Evolutionary conservation across 2,113 vertebrate species (phyloP), one percentile per base, ranked within the genome.

Genomic region (Sakesphorus luctuosus): DNA sequence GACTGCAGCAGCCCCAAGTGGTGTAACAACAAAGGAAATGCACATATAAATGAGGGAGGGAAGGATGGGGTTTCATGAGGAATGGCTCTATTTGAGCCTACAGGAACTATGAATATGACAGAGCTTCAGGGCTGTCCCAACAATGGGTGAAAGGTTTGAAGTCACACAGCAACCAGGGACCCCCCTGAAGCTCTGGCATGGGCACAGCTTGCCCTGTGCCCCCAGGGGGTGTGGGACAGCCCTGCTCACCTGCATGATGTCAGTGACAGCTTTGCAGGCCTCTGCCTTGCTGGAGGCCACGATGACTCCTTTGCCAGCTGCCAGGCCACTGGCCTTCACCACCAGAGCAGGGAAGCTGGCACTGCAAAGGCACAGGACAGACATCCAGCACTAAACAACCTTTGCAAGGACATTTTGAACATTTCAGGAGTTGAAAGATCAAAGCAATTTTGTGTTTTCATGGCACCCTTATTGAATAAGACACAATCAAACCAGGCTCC

Each of bases 241-340:
- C 19, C 55, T 53, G 38, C 97, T 91, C 83, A 99, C 99, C 98
- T 99, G 99, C 99, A 99, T 99, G 74, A 99, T 99, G 85, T 99
- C 99, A 96, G 93, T 97, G 25, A 99, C 99, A 15, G 99, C 99
- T 95, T 69, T 98, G 96, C 99, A 99, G 36, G 99, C 99, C 92
- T 99, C 99, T 2, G 98, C 98, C 94, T 97, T 98, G 97, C 95
- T 98, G 3, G 75, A 66, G 3, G 99, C 98, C 82, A 99, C 98
- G 7, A 99, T 98, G 55, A 99, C 99, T 15, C 99, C 99, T 96
- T 99, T 99, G 72, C 99, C 99, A 59, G 99, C 99, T 12, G 99
- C 99, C 93, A 99, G 97, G 25, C 99, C 99, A 36, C 99, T 99
- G 59, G 99, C 99, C 97, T 99, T 99, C 89, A 99, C 99, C 73